Percentiles rank a stretch among this genome's conserved stretches.
Conservation (phyloP, 2,888 invertebrate genomes). For the Deilephila porcellus region DNA sequence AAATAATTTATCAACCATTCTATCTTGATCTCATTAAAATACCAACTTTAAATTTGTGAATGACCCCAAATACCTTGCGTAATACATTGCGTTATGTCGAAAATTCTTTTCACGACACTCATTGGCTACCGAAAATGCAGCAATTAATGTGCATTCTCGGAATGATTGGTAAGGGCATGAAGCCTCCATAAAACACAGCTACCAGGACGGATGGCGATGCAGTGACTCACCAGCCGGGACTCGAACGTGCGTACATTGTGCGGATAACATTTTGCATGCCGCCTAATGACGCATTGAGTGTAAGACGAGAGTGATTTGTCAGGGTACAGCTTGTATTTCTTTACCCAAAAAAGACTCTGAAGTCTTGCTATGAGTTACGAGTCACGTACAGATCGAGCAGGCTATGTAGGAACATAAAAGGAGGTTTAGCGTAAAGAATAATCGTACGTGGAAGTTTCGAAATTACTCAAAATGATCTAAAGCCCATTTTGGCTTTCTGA, state of each 20-base stretch:
- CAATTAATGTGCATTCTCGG: conserved; percentile 19
- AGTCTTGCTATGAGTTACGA: not conserved
- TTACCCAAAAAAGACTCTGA: not conserved
- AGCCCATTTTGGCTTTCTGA: no score
- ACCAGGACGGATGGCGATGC: conserved; percentile 45
- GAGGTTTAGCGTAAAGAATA: no score
- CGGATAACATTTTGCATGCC: conserved; percentile 45
- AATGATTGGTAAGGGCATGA: conserved; percentile 11
- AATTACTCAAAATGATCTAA: no score
- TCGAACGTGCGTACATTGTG: conserved; percentile 43
- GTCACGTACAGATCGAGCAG: not conserved
- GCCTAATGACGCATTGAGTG: conserved; percentile 43
- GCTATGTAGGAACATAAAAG: not conserved
- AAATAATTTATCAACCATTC: no score
- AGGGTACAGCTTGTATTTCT: not conserved
- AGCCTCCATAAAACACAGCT: conserved; percentile 20
- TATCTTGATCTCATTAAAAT: no score
- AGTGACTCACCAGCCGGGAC: conserved; percentile 49
- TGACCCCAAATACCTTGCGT: no score
- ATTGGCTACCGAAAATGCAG: conserved; percentile 7
- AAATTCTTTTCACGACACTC: not conserved
- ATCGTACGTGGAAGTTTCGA: no score
- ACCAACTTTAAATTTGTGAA: not conserved
- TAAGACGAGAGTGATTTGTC: conserved; percentile 28
- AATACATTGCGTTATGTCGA: not conserved